Conservation (phyloP, 2,797 vertebrate genomes). For the Enteromius fasciolatus region DNA sequence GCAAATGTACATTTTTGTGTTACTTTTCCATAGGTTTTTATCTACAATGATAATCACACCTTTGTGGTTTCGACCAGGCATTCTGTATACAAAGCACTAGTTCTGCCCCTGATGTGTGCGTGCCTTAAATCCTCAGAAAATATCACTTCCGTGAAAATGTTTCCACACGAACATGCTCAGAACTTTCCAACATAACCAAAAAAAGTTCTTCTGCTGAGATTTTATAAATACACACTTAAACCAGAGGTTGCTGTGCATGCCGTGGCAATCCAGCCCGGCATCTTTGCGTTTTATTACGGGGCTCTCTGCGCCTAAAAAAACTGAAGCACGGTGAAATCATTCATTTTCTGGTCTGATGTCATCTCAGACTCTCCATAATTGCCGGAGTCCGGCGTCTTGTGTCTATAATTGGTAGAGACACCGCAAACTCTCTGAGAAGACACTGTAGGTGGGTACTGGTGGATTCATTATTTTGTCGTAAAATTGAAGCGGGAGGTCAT, state of each 20-base stretch:
- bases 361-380: constrained; percentile 79
- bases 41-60: constrained; percentile 14
- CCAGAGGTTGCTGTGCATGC: constrained; percentile 69
- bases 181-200: constrained; percentile 59
- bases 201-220: constrained; percentile 28
- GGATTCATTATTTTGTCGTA: constrained; percentile 64
- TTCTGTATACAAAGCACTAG: constrained; percentile 1
- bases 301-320: constrained; percentile 66
- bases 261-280: constrained; percentile 68
- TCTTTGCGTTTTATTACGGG: constrained; percentile 75
- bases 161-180: constrained; percentile 67
- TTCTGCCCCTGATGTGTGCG: constrained; percentile 68
- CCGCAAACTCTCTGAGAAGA: constrained; percentile 67
- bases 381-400: constrained; percentile 72
- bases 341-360: constrained; percentile 82
- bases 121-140: constrained; percentile 68
- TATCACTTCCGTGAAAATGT: constrained; percentile 59
- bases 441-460: constrained; percentile 59
- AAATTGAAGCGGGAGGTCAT: constrained; percentile 56
- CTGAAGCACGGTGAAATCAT: constrained; percentile 74
- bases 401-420: constrained; percentile 74
- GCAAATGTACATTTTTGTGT: neutral
- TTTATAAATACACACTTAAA: constrained; percentile 64
- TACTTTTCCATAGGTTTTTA: neutral
- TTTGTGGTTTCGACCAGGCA: constrained; percentile 47